Conservation (phyloP, 1,140 invertebrate species). For the Drosophila repletoides region DNA sequence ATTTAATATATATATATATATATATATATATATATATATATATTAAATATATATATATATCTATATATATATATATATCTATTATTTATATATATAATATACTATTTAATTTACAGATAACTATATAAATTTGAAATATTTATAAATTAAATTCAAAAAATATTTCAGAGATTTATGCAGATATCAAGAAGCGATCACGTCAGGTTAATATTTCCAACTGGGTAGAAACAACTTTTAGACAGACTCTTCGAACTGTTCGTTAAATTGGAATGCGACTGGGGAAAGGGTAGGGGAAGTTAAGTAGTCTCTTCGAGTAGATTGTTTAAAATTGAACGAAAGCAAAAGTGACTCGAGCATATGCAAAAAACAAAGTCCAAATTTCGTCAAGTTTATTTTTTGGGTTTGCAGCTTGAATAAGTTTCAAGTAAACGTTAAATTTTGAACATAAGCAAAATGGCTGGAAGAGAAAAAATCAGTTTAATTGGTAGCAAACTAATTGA, state of each 20-base stretch:
- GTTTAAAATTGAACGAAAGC: constrained; percentile 53
- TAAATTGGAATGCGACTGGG: not conserved
- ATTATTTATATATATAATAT: no score
- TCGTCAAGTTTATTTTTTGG: constrained; percentile 22
- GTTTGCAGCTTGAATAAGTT: constrained; percentile 57
- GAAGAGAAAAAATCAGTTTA: constrained; percentile 11
- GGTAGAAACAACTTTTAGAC: not conserved
- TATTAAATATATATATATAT: no score
- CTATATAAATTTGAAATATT: no score
- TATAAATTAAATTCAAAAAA: no score
- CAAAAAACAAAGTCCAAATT: no score
- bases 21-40: no score
- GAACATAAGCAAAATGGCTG: constrained; percentile 12
- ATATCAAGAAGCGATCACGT: no score
- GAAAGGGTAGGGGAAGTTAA: not conserved
- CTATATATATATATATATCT: no score
- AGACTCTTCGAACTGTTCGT: not conserved
- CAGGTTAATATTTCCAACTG: no score
- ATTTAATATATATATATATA: no score
- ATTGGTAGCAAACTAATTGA: constrained; percentile 42
- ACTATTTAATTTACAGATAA: no score
- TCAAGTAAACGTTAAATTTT: constrained; percentile 36
- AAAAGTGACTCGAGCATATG: constrained; percentile 48
- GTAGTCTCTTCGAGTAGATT: not conserved
- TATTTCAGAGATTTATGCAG: no score